Conservation (phyloP, 2,797 vertebrate species). For the Glossophaga mutica region DNA sequence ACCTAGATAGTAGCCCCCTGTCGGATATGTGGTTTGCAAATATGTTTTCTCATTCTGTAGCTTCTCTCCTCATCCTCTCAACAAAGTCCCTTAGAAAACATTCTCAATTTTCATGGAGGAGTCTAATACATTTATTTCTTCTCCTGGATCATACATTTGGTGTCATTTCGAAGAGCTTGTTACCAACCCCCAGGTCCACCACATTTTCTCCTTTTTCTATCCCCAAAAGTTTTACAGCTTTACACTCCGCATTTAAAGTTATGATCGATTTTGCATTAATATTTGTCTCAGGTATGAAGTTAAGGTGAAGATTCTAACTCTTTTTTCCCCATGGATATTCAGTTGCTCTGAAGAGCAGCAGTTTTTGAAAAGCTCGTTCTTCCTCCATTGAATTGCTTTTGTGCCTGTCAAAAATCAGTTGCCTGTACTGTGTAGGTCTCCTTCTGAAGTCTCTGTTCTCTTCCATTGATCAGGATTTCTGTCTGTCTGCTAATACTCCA, state of each 20-base stretch:
- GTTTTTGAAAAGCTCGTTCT: not conserved
- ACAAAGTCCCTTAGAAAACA: not conserved
- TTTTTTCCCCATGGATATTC: accelerated
- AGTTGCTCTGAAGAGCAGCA: not conserved
- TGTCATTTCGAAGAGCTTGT: not conserved
- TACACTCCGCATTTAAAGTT: not conserved
- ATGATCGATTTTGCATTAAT: not conserved
- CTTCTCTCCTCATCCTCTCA: not conserved
- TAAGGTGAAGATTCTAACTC: not conserved
- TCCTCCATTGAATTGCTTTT: not conserved
- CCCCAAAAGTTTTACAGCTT: not conserved
- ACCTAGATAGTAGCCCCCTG: not conserved
- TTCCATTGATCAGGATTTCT: not conserved
- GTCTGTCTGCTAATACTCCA: not conserved
- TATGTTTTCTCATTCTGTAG: not conserved
- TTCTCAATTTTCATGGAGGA: not conserved
- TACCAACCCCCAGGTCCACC: not conserved
- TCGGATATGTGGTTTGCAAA: not conserved
- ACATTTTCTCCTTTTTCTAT: not conserved
- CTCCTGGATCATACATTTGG: not conserved
- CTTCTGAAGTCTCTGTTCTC: not conserved
- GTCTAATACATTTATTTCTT: not conserved
- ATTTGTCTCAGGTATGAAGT: not conserved
- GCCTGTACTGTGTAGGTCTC: not conserved
- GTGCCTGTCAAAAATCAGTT: not conserved